These are phyloP conservation scores for Caiman crocodilus DNA, from an alignment of 2,797 vertebrate genomes.

Conservation along the genomic window DNA sequence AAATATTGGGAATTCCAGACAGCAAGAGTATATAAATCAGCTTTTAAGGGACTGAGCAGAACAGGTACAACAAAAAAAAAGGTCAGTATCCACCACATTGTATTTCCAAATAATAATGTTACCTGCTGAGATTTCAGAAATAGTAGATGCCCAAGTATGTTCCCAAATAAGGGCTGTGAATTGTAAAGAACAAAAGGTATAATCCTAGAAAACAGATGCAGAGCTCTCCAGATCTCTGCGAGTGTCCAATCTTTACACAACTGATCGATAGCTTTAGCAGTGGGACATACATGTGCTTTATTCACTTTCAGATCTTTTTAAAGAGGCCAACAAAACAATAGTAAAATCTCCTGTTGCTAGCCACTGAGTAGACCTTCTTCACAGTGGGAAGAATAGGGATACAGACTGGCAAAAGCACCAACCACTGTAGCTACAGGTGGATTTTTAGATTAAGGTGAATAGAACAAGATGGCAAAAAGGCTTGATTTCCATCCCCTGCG, in stretches of 20 bases:
- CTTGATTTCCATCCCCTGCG: not conserved
- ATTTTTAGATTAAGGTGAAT: not conserved
- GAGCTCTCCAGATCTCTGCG: not conserved
- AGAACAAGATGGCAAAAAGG: not conserved
- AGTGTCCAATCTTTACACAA: not conserved
- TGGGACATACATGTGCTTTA: not conserved
- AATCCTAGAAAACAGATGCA: constrained; percentile 30
- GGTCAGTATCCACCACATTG: constrained; percentile 10
- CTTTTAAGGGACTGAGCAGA: constrained; percentile 41
- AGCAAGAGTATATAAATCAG: not conserved
- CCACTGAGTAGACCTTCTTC: not conserved
- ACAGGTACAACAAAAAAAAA: not conserved
- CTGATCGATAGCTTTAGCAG: constrained; percentile 23
- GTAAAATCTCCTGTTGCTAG: not conserved
- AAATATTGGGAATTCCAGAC: not conserved
- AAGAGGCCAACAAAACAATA: constrained; percentile 3
- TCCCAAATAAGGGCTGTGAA: not conserved
- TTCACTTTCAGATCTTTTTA: constrained; percentile 25
- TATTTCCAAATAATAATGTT: constrained; percentile 9
- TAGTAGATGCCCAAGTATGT: not conserved
- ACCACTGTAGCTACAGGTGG: not conserved
- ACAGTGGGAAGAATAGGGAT: fast-evolving
- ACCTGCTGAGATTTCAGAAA: not conserved
- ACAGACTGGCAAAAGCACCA: not conserved
- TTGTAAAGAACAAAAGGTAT: not conserved